Base-by-base conservation (phyloP, 2,113 vertebrate species). In the Seriola aureovittata region DNA sequence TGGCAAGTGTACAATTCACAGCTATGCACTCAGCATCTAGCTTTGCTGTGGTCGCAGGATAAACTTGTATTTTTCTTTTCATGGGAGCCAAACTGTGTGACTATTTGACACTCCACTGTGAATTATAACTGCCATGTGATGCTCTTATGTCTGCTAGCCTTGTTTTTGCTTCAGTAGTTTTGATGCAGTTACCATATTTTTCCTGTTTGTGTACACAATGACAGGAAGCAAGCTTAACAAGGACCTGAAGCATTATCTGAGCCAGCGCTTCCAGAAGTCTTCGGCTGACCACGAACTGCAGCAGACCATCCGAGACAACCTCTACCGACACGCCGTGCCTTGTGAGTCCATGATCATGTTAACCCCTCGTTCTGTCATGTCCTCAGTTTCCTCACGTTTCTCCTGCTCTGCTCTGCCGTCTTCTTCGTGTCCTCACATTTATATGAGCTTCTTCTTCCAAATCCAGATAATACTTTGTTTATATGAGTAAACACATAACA, bases 311-410 rank as follows among this genome's bases (percentile, higher is more conserved):
- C 91, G 98, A 82, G 97, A 99, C 84, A 99, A 99, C 95, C 97
- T 99, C 34, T 99, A 99, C 81, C 98, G 97, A 93, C 97, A 99
- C 78, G 98, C 98, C 78, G 98, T 99, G 97, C 98, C 98, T 97
- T 99, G 98, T 99, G 93, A 98, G 97, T 98, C 9, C 66, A 9
- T n/a, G 40, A 16, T 58, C 12, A 1, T 9, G n/a, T 46, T 8
- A 14, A 17, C 71, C 7, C 29, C 8, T 42, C 3, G 2, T 11
- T 62, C 34, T 66, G 32, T 58, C 14, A 21, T 57, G n/a, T 8
- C 13, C 12, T 68, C 17, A 4, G 17, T 13, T 44, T 55, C 29
- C 17, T 71, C 19, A 11, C 32, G 13, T 59, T 8, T 65, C 9
- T 12, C 54, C 16, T 50, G 16, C 21, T 17, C 2, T 44, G 46